Conservation (phyloP, 2,113 vertebrate genomes). For the Petrocephalus microphthalmus region DNA sequence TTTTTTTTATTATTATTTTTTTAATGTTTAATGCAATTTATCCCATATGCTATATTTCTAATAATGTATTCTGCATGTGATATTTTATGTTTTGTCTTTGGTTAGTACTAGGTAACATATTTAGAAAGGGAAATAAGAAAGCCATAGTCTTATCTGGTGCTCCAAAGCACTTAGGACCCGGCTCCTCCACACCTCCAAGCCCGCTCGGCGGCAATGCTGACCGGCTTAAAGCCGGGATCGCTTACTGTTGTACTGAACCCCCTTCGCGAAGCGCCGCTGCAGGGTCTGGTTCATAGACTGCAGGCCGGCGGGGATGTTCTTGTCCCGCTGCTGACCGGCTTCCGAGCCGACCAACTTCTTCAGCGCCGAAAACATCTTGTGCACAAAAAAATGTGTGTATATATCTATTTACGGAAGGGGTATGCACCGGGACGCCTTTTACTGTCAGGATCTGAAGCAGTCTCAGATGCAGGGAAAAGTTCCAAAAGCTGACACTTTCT, state of each 20-base stretch:
- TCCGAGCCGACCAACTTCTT: slow-evolving; percentile 83
- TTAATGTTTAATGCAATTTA: not conserved
- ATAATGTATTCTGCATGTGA: not conserved
- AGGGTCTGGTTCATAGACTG: slow-evolving; percentile 83
- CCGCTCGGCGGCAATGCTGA: not conserved
- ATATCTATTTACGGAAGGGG: not conserved
- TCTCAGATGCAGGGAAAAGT: not conserved
- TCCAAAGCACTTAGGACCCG: not conserved
- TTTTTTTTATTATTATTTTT: too few relatives aligned
- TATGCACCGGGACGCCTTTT: not conserved
- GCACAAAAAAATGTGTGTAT: not conserved
- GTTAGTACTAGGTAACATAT: not conserved
- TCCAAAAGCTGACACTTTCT: not conserved
- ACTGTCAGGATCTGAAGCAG: not conserved
- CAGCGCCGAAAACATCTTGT: slow-evolving; percentile 72
- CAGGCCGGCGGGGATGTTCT: slow-evolving; percentile 74
- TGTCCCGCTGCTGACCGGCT: slow-evolving; percentile 62
- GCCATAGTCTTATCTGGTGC: not conserved
- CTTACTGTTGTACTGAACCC: slow-evolving; percentile 85
- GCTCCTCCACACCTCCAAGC: not conserved
- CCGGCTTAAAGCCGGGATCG: slow-evolving; percentile 3
- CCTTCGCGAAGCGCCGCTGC: slow-evolving; percentile 79
- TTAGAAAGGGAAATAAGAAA: not conserved
- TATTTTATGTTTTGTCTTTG: not conserved
- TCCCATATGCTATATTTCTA: not conserved